These are phyloP conservation scores for Saccostrea cuccullata DNA, from an alignment of 1,140 invertebrate genomes.

Conservation along the genomic window DNA sequence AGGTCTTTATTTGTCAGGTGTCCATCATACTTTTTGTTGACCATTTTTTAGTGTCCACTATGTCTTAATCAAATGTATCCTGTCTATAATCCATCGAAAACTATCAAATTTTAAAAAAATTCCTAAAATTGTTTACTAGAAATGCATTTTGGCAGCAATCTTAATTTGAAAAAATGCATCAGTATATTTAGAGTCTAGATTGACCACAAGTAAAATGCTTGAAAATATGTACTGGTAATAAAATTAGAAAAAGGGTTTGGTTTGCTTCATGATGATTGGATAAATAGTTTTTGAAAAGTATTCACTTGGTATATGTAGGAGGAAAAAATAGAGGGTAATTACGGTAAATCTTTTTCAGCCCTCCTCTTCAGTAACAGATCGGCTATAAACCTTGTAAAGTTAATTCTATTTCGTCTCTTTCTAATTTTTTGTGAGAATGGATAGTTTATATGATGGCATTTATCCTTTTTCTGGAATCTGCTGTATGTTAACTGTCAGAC, in stretches of 20 bases:
- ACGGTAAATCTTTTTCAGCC: neutral
- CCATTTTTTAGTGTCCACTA: no score
- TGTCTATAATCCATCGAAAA: no score
- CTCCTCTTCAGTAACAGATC: neutral
- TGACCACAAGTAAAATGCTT: neutral
- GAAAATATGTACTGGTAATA: neutral
- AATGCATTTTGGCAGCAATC: neutral
- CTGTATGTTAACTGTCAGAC: slow-evolving; percentile 26
- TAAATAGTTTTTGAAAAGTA: neutral
- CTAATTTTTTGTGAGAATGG: slow-evolving; percentile 24
- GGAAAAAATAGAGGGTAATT: neutral
- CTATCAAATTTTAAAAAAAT: no score
- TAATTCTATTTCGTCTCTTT: slow-evolving; percentile 29
- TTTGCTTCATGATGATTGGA: neutral
- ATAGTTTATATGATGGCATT: slow-evolving; percentile 36
- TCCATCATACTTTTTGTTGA: neutral
- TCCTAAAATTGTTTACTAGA: no score
- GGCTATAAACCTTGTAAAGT: slow-evolving; percentile 13
- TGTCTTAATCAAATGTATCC: no score
- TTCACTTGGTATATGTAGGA: neutral
- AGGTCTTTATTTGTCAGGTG: neutral
- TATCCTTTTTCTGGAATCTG: slow-evolving; percentile 29
- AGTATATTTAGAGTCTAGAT: neutral
- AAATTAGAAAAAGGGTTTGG: neutral
- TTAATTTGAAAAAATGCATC: neutral